Base-by-base conservation (phyloP, 23 tunicate species). In the Botrylloides violaceus region DNA sequence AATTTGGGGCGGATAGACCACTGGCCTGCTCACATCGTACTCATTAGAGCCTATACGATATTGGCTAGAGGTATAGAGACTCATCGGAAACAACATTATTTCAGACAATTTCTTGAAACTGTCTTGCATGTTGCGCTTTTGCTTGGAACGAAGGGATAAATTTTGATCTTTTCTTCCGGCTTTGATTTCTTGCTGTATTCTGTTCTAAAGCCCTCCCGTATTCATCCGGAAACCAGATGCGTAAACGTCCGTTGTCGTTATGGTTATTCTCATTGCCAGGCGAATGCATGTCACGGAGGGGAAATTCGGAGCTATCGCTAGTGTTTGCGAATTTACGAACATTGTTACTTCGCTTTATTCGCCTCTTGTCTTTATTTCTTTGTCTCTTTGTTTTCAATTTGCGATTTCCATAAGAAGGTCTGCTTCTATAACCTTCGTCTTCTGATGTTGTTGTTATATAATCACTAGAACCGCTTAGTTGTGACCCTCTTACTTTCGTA, bases 151-250 rank as follows among this genome's bases (percentile, higher is more conserved):
- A 43, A 7, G 53, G 53, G 15, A 9, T 15, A 15, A 43, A 43
- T 7, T 7, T 7, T 43, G 53, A 43, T 7, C 15, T 43, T 15
- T 15, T 43, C 9, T 9, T 43, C 9, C 15, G 9, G 15, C 12
- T 7, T 7, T 43, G 9, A 15, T 43, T 43, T 25, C 33, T 33
- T 31, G 26, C 34, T 3, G 23, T 77, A 29, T 25, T 36, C 20
- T 66, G 77, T 64, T 39, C 61, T 25, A 23, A 34, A 28, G 58
- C n/a, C 2, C 49, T 57, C 34, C 27, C 77, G 70, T 71, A 68
- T 71, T 79, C 84, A 34, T 79, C 84, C 24, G 84, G 84, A 12
- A 79, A 48, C 84, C 84, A 79, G 24, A 50, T 37, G 0, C 74
- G 36, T 19, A 28, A 30, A 23, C 30, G 1, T 15, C 58, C 74